Evolutionary conservation across 2,113 vertebrate species (phyloP).

Genomic region (Sporophila hypoxantha): DNA sequence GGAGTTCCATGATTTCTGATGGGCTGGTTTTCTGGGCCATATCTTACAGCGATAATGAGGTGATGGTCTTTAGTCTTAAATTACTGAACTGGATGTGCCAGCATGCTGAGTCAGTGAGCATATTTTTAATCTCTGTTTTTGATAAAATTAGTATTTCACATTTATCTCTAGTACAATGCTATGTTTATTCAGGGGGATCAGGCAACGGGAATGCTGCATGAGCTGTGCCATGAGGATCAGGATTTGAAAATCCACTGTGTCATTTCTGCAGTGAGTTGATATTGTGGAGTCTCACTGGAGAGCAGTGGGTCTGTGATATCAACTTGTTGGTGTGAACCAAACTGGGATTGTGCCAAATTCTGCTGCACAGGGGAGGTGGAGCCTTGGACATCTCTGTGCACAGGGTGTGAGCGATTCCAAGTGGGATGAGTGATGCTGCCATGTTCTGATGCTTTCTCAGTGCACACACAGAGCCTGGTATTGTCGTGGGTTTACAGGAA

Average conservation of each 20-base stretch:
- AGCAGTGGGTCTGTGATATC: background rate
- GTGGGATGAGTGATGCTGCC: background rate
- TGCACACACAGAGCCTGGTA: background rate
- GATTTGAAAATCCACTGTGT: background rate
- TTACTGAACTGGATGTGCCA: background rate
- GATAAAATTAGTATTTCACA: background rate
- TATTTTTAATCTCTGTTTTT: background rate
- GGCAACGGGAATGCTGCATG: background rate
- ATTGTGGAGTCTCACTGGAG: background rate
- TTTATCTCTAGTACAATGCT: rapidly evolving
- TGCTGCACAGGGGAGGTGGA: background rate
- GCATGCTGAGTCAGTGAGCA: background rate
- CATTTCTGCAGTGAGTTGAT: background rate
- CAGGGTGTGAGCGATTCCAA: background rate
- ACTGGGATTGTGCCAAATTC: background rate
- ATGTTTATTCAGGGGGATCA: background rate
- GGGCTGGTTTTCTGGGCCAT: background rate
- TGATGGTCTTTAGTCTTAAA: background rate
- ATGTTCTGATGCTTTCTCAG: background rate
- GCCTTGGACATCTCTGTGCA: background rate
- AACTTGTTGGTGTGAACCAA: rapidly evolving
- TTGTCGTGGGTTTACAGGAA: no score
- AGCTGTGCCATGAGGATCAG: background rate
- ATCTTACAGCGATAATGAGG: background rate
- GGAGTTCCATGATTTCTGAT: background rate